Evolutionary conservation across 92 coral and sea anemone species (phyloP).

Genomic region (Pocillopora grandis): DNA sequence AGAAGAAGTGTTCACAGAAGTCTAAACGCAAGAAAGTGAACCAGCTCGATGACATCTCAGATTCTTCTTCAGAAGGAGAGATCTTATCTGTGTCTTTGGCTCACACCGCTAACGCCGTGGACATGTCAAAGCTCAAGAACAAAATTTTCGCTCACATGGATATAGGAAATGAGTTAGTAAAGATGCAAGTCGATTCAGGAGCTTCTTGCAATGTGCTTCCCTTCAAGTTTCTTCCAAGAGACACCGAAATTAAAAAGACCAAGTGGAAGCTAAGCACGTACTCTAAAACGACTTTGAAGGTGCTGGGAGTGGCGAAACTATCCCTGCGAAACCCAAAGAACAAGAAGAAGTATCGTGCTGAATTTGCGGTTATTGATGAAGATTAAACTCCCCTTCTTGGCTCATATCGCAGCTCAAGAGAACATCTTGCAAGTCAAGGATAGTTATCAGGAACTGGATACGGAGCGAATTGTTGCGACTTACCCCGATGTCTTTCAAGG

Average conservation of each 20-base stretch:
- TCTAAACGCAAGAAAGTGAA: conserved; percentile 10
- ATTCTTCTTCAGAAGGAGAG: conserved; percentile 16
- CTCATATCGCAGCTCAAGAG: too few relatives aligned
- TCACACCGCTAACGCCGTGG: conserved; percentile 2
- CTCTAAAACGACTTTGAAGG: conserved; percentile 27
- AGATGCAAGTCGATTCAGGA: conserved; percentile 45
- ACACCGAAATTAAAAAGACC: conserved; percentile 8
- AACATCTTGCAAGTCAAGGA: neutral
- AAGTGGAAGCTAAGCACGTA: conserved; percentile 20
- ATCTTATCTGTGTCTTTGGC: conserved; percentile 24
- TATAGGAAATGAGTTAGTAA: neutral
- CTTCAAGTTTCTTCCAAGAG: conserved; percentile 14
- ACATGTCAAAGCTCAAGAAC: conserved; percentile 7
- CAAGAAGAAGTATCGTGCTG: neutral
- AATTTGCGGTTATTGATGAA: neutral
- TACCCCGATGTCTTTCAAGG: conserved; percentile 16
- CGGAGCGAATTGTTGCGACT: conserved; percentile 13
- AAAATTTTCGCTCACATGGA: conserved; percentile 23
- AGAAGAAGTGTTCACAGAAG: neutral
- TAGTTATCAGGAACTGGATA: neutral
- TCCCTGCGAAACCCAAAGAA: neutral
- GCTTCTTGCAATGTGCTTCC: conserved; percentile 48
- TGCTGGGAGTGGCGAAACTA: conserved; percentile 29
- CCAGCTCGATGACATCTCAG: conserved; percentile 19
- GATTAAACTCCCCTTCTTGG: conserved; percentile 23